Conservation (phyloP, 2,888 invertebrate species). For the Thumatha senex region DNA sequence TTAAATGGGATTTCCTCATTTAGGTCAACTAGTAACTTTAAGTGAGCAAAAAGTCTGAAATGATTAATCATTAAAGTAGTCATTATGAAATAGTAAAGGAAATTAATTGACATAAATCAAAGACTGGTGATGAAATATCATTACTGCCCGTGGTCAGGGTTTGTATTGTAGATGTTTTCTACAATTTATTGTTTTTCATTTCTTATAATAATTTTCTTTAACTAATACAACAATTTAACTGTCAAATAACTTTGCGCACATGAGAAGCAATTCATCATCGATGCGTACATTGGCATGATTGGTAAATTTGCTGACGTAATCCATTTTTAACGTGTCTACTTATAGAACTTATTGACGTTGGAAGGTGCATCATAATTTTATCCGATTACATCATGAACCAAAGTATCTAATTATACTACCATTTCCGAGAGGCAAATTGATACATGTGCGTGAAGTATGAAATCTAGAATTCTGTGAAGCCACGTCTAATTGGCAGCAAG, state of each 20-base stretch:
- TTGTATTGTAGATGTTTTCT: no score
- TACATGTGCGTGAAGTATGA: slow-evolving; percentile 26
- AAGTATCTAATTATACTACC: slow-evolving; percentile 18
- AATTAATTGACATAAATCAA: no score
- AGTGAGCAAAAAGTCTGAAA: no score
- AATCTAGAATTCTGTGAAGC: slow-evolving; percentile 43
- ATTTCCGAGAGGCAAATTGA: slow-evolving; percentile 17
- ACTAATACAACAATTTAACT: no score
- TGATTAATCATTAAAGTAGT: no score
- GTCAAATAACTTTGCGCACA: background rate
- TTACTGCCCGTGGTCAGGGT: no score
- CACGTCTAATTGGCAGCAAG: slow-evolving; percentile 36
- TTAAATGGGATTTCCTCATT: no score
- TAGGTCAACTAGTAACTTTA: no score
- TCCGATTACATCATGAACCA: background rate
- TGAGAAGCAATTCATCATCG: background rate
- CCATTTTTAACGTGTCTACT: slow-evolving; percentile 1
- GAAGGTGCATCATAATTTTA: background rate
- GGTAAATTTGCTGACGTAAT: slow-evolving; percentile 1
- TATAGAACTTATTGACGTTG: background rate
- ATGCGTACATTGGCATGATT: background rate
- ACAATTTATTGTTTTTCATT: no score
- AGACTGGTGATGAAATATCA: no score
- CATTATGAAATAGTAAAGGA: no score
- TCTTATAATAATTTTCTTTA: no score